phyloP scores from a whole-genome alignment of 2,113 vertebrate genomes.

The Aleadryas rufinucha region DNA sequence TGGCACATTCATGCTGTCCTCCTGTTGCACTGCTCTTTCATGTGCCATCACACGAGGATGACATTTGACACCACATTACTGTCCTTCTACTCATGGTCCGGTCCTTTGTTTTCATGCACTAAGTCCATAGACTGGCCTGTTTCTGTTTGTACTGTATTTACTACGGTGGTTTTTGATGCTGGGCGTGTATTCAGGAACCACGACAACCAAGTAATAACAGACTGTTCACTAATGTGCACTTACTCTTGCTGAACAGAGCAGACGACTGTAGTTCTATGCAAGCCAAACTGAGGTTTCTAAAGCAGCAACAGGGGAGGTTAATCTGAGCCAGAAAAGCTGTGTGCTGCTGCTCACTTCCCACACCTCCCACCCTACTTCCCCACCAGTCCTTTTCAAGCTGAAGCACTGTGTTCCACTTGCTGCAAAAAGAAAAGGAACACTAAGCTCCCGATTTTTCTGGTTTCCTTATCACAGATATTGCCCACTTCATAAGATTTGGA shows the following conservation, averaged over 20 bases:
- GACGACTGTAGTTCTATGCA: neutral
- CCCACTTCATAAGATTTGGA: neutral
- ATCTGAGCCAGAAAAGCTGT: neutral
- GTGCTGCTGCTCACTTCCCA: neutral
- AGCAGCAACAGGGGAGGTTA: neutral
- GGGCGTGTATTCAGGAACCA: neutral
- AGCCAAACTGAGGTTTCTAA: neutral
- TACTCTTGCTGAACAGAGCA: neutral
- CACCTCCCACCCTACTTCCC: neutral
- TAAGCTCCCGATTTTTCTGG: neutral
- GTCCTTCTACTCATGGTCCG: neutral
- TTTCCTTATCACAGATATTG: neutral
- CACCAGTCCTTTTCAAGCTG: neutral
- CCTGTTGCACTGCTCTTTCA: neutral
- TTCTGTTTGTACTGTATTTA: neutral
- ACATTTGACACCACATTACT: neutral
- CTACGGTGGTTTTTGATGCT: accelerated
- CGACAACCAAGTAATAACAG: neutral
- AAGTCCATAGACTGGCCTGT: neutral
- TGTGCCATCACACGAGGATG: neutral
- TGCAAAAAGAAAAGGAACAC: neutral
- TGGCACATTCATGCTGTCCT: neutral
- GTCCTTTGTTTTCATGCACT: neutral
- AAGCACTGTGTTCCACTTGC: neutral
- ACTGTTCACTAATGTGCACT: neutral